Base-by-base conservation (phyloP, 2,888 invertebrate genomes). In the Scaptomyza reducta region DNA sequence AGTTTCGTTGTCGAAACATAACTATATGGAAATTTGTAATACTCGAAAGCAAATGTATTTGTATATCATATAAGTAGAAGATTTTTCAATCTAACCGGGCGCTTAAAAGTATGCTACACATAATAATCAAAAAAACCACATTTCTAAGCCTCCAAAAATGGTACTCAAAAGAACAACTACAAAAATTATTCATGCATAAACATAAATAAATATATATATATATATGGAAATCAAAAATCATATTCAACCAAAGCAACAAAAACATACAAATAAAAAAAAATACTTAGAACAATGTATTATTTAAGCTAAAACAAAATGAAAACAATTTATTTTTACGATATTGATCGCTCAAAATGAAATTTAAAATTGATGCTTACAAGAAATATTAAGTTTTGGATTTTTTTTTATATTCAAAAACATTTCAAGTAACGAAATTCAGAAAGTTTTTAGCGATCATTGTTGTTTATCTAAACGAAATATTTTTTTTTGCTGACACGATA, bases 31-130 rank as follows among this genome's bases (percentile, higher is more conserved):
- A 50, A 38, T 38, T 50, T 50, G 50, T 38, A 50, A 38, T 50
- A 38, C 50, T 33, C 49, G 14, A n/a, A 18, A 31, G 35, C 16
- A 29, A 10, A n/a, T 13, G 3, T 42, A 22, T 22, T 18, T 18
- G 18, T 42, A 22, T 29, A 47, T 13, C 31, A 18, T 22, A 33
- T 33, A 49, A 49, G 49, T 49, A 33, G n/a, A 33, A 33, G 18
- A 33, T 31, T 9, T 47, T 16, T 18, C 13, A 31, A 18, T 33
- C 18, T 33, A 33, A 18, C 6, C 18, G n/a, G 57, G 57, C 44
- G 14, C 59, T 57, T 2, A 45, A 60, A 61, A 61, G 61, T 61
- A 61, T 62, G 61, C 62, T 38, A 44, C 35, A 49, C 2, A 18
- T n/a, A 31, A 33, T n/a, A 33, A 31, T 33, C n/a, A n/a, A n/a